phyloP scores from a whole-genome alignment of 2,113 vertebrate species.

The Nycticebus coucang region DNA sequence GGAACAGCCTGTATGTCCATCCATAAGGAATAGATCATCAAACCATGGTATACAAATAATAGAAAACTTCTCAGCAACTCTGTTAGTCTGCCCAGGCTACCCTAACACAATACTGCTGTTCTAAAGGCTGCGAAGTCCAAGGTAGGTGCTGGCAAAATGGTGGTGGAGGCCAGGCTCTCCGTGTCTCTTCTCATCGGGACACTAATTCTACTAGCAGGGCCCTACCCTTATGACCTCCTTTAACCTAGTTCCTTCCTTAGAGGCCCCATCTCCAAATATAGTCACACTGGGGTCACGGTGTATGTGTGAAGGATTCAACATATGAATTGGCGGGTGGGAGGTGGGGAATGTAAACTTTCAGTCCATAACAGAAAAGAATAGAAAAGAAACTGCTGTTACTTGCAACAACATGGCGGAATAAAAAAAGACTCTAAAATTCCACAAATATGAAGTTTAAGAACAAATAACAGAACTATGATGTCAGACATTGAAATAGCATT shows the following conservation, averaged over 20 bases:
- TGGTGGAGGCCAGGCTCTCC: background rate
- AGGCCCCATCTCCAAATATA: background rate
- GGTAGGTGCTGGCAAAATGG: background rate
- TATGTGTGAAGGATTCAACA: background rate
- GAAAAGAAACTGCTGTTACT: background rate
- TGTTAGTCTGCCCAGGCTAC: background rate
- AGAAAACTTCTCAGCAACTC: background rate
- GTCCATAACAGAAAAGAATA: background rate
- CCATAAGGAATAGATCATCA: background rate
- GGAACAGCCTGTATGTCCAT: background rate
- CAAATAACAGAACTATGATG: background rate
- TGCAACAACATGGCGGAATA: background rate
- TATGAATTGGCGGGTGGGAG: background rate
- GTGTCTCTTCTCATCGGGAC: background rate
- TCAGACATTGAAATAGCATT: background rate
- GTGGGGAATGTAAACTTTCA: background rate
- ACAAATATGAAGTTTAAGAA: background rate
- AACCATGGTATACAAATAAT: background rate
- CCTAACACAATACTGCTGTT: background rate
- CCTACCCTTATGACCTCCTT: background rate
- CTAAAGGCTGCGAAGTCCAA: background rate
- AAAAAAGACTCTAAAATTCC: background rate
- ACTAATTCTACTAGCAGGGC: background rate
- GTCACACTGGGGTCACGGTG: background rate
- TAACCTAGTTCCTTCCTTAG: constrained; percentile 17